A percentile compares a stretch with the other conserved stretches of the same genome.
Conservation (phyloP, 2,113 vertebrate genomes). For the Salvator merianae region DNA sequence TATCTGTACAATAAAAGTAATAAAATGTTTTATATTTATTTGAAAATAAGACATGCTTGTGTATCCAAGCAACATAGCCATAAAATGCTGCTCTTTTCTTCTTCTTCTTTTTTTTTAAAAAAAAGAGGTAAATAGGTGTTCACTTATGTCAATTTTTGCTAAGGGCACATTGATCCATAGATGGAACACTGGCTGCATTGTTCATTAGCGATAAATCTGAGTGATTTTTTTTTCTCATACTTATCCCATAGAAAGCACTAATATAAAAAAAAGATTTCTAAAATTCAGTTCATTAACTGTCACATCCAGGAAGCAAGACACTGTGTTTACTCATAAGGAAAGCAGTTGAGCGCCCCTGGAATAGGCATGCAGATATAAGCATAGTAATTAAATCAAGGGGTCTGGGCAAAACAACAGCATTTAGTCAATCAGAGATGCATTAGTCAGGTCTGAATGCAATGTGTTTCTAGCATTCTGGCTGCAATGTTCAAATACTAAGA, state of each 20-base stretch:
- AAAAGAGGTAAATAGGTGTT: too few relatives aligned
- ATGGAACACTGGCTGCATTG: too few relatives aligned
- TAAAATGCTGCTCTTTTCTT: too few relatives aligned
- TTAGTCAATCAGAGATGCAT: not conserved
- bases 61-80: too few relatives aligned
- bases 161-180: not conserved
- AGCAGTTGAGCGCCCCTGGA: not conserved
- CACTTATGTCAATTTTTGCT: too few relatives aligned
- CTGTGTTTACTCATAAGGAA: not conserved
- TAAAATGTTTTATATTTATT: too few relatives aligned
- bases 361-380: not conserved
- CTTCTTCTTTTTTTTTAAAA: too few relatives aligned
- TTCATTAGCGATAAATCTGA: too few relatives aligned
- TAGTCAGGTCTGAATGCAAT: not conserved
- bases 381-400: not conserved
- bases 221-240: not conserved
- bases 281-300: not conserved
- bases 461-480: not conserved
- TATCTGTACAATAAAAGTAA: too few relatives aligned
- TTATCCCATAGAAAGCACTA: not conserved
- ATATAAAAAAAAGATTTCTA: conserved; percentile 1
- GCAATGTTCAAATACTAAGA: not conserved
- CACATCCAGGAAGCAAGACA: not conserved
- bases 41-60: too few relatives aligned
- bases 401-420: not conserved